Percentiles rank a stretch among this genome's conserved stretches.
Evolutionary conservation across 2,113 vertebrate species (phyloP).

Genomic region (Porphyrio hochstetteri): DNA sequence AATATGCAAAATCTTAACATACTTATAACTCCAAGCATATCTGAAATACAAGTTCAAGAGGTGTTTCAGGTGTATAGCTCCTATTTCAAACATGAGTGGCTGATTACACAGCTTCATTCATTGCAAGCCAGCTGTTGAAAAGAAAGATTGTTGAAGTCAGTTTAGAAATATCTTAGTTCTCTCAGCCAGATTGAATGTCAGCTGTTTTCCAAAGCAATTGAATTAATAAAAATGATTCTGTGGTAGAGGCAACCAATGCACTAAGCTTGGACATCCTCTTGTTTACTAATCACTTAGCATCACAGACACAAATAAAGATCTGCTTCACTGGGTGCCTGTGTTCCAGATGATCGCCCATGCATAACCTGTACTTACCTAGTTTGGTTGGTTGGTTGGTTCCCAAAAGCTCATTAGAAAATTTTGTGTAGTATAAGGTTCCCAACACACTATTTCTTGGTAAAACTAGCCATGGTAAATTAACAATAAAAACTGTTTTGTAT

Average conservation of each 20-base stretch:
- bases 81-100: constrained; percentile 19
- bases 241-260: not conserved
- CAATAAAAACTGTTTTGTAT: not conserved
- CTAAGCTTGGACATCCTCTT: not conserved
- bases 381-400: not conserved
- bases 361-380: not conserved
- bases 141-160: constrained; percentile 25
- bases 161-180: constrained; percentile 36
- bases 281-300: not conserved
- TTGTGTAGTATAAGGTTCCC: not conserved
- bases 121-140: constrained; percentile 31
- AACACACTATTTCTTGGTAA: not conserved
- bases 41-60: constrained; percentile 10
- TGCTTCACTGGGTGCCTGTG: fast-evolving
- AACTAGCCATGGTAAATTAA: not conserved
- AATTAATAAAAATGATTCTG: constrained; percentile 27
- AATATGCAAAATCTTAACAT: not conserved
- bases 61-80: not conserved
- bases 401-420: not conserved
- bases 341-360: fast-evolving
- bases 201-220: constrained; percentile 1
- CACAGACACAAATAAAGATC: not conserved
- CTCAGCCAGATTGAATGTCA: constrained; percentile 20
- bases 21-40: not conserved
- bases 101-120: constrained; percentile 44